phyloP scores from a whole-genome alignment of 1,140 invertebrate species.

The Antheraea pernyi region DNA sequence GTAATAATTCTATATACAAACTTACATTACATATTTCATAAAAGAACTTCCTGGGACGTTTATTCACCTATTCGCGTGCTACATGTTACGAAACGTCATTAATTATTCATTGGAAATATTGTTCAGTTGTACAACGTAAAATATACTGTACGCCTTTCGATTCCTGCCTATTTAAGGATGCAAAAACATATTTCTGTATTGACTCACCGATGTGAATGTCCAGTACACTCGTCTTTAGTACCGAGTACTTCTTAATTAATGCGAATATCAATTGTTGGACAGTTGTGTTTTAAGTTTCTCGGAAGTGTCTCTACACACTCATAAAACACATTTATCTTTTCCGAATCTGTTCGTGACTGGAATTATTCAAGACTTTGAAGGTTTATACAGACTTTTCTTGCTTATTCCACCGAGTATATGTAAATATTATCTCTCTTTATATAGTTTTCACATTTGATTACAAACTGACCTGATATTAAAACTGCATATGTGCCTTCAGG shows the following conservation, averaged over 20 bases:
- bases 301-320: background rate
- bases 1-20: background rate
- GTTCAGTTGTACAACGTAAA: background rate
- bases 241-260: background rate
- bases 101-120: constrained; percentile 2
- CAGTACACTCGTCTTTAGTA: background rate
- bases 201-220: constrained; percentile 29
- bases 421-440: too few relatives aligned
- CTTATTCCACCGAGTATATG: too few relatives aligned
- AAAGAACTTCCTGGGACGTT: background rate
- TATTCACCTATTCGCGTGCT: constrained; percentile 3
- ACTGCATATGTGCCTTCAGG: too few relatives aligned
- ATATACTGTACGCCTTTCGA: background rate
- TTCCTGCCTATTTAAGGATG: constrained; percentile 22
- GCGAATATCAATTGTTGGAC: background rate
- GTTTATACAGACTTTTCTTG: too few relatives aligned
- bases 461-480: too few relatives aligned
- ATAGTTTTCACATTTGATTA: too few relatives aligned
- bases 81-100: background rate
- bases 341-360: background rate
- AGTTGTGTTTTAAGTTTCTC: background rate
- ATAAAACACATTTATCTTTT: background rate
- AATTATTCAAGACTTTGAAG: too few relatives aligned
- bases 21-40: background rate
- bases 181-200: constrained; percentile 31